A percentile compares a stretch with the other conserved stretches of the same genome.
Conservation (phyloP, 2,888 invertebrate genomes). For the Eutolmus rufibarbis region DNA sequence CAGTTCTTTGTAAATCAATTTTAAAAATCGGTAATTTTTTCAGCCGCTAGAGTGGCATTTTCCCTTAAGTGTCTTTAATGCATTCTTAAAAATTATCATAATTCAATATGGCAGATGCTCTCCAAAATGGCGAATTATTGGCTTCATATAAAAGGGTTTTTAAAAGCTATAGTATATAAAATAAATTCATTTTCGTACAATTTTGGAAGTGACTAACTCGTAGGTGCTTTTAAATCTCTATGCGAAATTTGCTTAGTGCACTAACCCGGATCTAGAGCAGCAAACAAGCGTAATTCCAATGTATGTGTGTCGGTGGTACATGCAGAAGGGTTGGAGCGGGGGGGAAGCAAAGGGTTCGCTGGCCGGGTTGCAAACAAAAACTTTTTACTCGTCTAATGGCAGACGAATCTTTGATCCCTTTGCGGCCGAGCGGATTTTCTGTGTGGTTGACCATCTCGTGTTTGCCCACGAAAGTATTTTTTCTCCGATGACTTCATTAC, state of each 20-base stretch:
- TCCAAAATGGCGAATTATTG: too few relatives aligned
- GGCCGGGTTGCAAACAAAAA: neutral
- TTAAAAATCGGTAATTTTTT: too few relatives aligned
- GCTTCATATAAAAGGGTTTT: too few relatives aligned
- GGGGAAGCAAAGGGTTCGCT: neutral
- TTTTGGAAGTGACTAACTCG: neutral
- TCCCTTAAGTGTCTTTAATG: too few relatives aligned
- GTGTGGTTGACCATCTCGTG: neutral
- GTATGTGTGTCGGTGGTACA: neutral
- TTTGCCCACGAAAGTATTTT: neutral
- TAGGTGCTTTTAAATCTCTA: neutral
- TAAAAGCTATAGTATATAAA: too few relatives aligned
- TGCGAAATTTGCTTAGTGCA: neutral
- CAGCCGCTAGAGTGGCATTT: too few relatives aligned
- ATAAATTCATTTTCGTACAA: neutral
- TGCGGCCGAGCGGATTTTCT: neutral
- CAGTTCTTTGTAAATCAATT: too few relatives aligned
- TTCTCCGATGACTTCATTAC: conserved; percentile 10
- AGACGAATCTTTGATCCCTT: neutral
- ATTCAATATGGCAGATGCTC: too few relatives aligned
- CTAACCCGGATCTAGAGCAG: neutral
- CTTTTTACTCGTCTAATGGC: neutral
- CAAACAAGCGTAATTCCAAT: neutral
- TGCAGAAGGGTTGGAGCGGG: neutral
- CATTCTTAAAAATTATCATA: too few relatives aligned